A percentile compares a stretch with the other conserved stretches of the same genome.
These are phyloP conservation scores for Spilogale gracilis DNA, from an alignment of 2,113 vertebrate genomes.

Conservation along the genomic window DNA sequence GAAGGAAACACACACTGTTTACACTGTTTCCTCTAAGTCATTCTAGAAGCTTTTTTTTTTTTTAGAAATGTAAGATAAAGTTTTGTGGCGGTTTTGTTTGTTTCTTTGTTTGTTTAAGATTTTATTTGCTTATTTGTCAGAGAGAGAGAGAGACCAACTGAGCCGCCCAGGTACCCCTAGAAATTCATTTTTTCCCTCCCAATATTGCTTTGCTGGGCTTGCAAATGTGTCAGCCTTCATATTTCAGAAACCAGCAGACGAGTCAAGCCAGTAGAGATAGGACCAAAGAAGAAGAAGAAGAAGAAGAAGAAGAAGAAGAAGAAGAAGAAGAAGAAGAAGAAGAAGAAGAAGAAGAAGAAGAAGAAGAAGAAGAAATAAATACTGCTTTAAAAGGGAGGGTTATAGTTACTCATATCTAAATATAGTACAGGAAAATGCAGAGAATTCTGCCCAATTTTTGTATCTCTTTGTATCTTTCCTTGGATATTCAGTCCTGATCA, in stretches of 20 bases:
- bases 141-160: too few relatives aligned
- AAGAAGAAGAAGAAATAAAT: neutral
- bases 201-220: neutral
- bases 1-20: neutral
- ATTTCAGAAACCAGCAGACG: neutral
- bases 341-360: too few relatives aligned
- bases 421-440: neutral
- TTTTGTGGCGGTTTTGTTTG: too few relatives aligned
- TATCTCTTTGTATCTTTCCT: neutral
- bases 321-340: too few relatives aligned
- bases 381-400: neutral
- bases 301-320: too few relatives aligned
- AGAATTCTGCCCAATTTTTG: neutral
- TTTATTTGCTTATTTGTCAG: too few relatives aligned
- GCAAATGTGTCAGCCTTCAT: neutral
- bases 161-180: neutral
- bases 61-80: too few relatives aligned
- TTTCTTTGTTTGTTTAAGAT: too few relatives aligned
- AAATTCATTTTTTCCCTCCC: neutral
- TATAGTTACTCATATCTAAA: neutral
- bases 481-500: neutral
- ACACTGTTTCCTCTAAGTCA: neutral
- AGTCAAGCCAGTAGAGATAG: neutral
- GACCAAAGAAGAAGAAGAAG: neutral
- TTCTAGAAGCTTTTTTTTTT: neutral